Percentiles rank a stretch among this genome's conserved stretches.
These are phyloP conservation scores for Cataglyphis cursor DNA, from an alignment of 2,888 invertebrate genomes.

Conservation along the genomic window DNA sequence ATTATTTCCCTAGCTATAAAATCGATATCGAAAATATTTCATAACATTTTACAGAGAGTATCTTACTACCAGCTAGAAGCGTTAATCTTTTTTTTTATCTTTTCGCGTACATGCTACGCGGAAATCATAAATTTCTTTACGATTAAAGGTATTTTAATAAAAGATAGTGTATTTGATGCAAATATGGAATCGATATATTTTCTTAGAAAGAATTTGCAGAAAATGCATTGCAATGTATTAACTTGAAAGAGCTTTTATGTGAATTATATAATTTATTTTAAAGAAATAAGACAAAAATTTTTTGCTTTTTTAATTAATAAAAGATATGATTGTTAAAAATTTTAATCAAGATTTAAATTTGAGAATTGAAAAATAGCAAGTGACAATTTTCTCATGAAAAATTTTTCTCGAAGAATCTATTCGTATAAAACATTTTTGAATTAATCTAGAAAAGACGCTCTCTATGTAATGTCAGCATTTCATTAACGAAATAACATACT, in stretches of 20 bases:
- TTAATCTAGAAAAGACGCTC: neutral
- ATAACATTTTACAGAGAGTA: conserved; percentile 3
- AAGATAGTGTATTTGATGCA: neutral
- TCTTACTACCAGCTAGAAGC: neutral
- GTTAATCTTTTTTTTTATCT: neutral
- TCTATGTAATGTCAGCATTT: neutral
- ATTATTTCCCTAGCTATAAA: conserved; percentile 37
- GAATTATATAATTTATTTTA: neutral
- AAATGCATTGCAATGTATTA: neutral
- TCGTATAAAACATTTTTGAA: neutral
- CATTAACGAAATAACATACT: conserved; percentile 2
- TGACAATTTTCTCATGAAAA: neutral
- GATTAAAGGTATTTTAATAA: neutral
- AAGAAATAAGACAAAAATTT: neutral
- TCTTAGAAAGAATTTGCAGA: neutral
- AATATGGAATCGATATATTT: neutral
- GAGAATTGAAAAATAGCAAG: neutral
- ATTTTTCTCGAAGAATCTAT: neutral
- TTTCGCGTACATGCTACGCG: neutral
- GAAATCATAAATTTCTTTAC: conserved; percentile 1
- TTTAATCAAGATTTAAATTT: neutral
- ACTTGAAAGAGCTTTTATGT: neutral
- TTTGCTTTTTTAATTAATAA: neutral
- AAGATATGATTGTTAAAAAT: neutral
- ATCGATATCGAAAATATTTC: conserved; percentile 26